Conservation (phyloP, 2,797 vertebrate species). For the Poecile montanus region DNA sequence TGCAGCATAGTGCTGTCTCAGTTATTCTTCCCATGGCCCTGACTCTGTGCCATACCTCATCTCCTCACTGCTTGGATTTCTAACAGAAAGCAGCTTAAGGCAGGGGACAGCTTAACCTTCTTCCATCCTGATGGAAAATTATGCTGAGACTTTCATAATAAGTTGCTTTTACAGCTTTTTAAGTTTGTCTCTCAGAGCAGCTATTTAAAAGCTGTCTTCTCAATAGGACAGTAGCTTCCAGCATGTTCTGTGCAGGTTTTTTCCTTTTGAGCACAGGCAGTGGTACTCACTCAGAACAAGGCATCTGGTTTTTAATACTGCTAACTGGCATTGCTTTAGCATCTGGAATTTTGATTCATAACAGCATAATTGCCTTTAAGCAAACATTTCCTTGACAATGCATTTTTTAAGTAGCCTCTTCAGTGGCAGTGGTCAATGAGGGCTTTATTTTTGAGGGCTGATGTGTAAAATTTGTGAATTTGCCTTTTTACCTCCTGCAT, state of each 20-base stretch:
- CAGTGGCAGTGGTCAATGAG: not conserved
- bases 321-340: slow-evolving; percentile 66
- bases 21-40: not conserved
- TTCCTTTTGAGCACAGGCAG: slow-evolving; percentile 16
- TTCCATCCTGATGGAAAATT: slow-evolving; percentile 50
- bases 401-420: slow-evolving; percentile 5
- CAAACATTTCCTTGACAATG: not conserved
- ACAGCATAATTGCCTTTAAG: slow-evolving; percentile 44
- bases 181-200: slow-evolving; percentile 40
- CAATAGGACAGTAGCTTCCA: slow-evolving; percentile 53
- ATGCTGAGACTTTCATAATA: slow-evolving; percentile 65
- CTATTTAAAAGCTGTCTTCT: slow-evolving; percentile 62
- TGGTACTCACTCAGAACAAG: slow-evolving; percentile 34
- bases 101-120: slow-evolving; percentile 64
- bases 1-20: not conserved
- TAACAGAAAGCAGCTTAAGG: slow-evolving; percentile 54
- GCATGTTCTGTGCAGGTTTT: slow-evolving; percentile 38
- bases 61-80: not conserved
- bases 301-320: slow-evolving; percentile 51
- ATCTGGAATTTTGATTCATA: slow-evolving; percentile 67
- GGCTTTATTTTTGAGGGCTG: not conserved
- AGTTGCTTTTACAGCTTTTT: slow-evolving; percentile 65
- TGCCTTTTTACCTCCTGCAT: not conserved
- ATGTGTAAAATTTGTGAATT: not conserved
- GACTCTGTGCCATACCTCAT: slow-evolving; percentile 28